A percentile compares a stretch with the other conserved stretches of the same genome.
Conservation (phyloP, 2,113 vertebrate genomes). For the Thamnaconus septentrionalis region DNA sequence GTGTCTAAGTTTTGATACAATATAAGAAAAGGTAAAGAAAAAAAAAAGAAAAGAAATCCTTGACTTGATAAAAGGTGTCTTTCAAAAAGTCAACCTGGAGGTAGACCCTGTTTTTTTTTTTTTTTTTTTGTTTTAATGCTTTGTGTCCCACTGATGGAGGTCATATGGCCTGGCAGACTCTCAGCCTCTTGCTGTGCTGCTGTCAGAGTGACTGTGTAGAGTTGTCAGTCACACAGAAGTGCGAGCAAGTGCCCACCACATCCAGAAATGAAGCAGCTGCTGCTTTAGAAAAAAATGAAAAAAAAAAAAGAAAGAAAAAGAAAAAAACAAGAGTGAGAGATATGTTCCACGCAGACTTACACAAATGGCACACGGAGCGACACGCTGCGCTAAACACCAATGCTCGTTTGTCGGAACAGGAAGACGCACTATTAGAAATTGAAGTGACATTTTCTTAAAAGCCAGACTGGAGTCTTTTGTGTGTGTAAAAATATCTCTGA, state of each 20-base stretch:
- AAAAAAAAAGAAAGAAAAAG: too few species aligned
- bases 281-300: background rate
- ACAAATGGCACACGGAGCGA: background rate
- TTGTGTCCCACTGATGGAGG: conserved; percentile 28
- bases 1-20: too few species aligned
- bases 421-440: background rate
- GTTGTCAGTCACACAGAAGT: conserved; percentile 39
- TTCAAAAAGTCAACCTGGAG: conserved; percentile 8
- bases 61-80: background rate
- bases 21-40: too few species aligned
- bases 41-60: background rate
- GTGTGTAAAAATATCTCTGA: conserved; percentile 9
- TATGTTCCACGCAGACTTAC: background rate
- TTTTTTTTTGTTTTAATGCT: background rate
- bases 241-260: conserved; percentile 18
- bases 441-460: conserved; percentile 27
- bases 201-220: conserved; percentile 41
- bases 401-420: background rate
- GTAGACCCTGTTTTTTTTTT: background rate
- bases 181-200: conserved; percentile 45
- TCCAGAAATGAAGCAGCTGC: conserved; percentile 26
- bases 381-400: background rate
- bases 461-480: conserved; percentile 5
- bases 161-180: conserved; percentile 42
- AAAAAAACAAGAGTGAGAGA: background rate